Evolutionary conservation across 2,888 invertebrate species (phyloP), one percentile per base, ranked within the genome.

Genomic region (Nebria brevicollis): DNA sequence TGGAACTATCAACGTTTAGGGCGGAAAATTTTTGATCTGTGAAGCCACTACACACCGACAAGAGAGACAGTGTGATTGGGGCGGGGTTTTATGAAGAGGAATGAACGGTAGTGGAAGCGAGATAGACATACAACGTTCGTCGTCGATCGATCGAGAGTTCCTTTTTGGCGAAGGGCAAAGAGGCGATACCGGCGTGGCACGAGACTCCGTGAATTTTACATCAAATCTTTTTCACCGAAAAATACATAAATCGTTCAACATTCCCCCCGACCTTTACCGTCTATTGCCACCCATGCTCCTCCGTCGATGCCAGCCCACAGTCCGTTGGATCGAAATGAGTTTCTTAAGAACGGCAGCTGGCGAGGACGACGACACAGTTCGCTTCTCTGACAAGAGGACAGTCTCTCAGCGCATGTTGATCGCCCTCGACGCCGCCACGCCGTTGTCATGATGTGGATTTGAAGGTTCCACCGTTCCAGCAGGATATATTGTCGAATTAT

Each of bases 321-420:
- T 54, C 54, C 54, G 54, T 54, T 7, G 26, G 70, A 25, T 43
- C 70, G 77, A 42, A 77, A 77, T 68, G 77, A 77, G 77, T 77
- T 77, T 77, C 8, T 77, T 77, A 77, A 77, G 66, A 77, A 68
- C 77, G 65, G 41, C 77, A 68, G 77, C 41, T 77, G 77, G 15
- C 68, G 75, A 34, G 34, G 34, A 65, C 75, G 34, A 64, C 13
- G 70, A 25, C 26, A 70, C 70, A 70, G 34, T 34, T 66, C 8
- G 26, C 76, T 65, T 13, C 76, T 65, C 26, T 25, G 15, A 20
- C 70, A 20, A 54, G 26, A 20, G 70, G n/a, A 70, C 70, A 11
- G 68, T 25, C 68, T 68, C 68, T 15, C 66, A 66, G 66, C 66
- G 70, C 70, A 70, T 70, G 70, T 70, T 70, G 70, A 70, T 70